phyloP scores from a whole-genome alignment of 1,140 invertebrate genomes.

The Acromyrmex heyeri region DNA sequence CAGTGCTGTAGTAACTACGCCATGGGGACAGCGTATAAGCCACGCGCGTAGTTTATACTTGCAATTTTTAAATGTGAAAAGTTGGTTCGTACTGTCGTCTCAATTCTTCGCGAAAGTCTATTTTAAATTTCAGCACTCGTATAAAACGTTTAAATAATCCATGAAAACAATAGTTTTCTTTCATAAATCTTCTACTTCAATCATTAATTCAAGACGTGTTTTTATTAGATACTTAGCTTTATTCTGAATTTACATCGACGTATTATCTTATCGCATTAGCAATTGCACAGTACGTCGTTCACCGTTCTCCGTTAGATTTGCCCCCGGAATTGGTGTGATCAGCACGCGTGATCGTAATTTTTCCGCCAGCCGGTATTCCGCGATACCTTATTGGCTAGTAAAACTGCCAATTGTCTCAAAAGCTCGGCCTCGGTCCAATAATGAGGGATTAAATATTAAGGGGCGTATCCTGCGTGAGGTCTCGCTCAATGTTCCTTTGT shows the following conservation, averaged over 20 bases:
- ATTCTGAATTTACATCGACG: background rate
- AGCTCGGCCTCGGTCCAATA: constrained; percentile 83
- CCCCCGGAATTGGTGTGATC: constrained; percentile 46
- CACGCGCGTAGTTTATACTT: constrained; percentile 11
- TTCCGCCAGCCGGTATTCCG: constrained; percentile 7
- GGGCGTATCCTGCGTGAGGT: constrained; percentile 78
- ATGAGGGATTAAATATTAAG: constrained; percentile 87
- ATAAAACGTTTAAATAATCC: background rate
- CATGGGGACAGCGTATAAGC: constrained; percentile 24
- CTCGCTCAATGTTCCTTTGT: constrained; percentile 85
- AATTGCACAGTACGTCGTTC: background rate
- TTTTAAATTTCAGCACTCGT: background rate
- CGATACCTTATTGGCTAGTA: constrained; percentile 81
- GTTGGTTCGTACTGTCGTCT: background rate
- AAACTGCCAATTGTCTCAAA: constrained; percentile 86
- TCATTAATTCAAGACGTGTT: too few relatives aligned
- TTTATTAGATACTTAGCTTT: background rate
- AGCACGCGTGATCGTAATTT: constrained; percentile 65
- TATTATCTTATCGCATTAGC: background rate
- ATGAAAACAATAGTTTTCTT: background rate
- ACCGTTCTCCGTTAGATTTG: background rate
- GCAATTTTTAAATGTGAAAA: constrained; percentile 25
- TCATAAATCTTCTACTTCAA: background rate
- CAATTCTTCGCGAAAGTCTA: background rate
- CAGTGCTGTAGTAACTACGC: constrained; percentile 66